Evolutionary conservation across 2,113 vertebrate genomes (phyloP), one percentile per base, ranked within the genome.

Genomic region (Eulacestoma nigropectus): DNA sequence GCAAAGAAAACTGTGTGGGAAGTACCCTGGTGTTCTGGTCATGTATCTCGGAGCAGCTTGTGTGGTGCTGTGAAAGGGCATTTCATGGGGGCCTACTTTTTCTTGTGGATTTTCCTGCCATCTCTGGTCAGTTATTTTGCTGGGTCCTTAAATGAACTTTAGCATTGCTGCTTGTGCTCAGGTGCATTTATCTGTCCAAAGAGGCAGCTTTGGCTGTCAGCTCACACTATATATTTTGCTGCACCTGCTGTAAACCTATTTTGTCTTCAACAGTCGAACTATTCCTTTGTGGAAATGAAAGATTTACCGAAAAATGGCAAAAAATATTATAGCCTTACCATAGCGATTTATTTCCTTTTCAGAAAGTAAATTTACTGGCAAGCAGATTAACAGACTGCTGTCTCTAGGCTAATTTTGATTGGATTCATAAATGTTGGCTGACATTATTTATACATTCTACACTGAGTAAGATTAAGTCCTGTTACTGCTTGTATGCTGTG

Each of bases 361-460:
- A 76, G 84, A 94, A 44, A 69, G 17, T 33, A 70, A 68, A 86
- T 89, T 87, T 89, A 91, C n/a, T 68, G n/a, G 41, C 53, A 85
- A 83, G 53, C 21, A 63, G 47, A 74, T 33, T 23, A 80, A 67
- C 60, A 67, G 35, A 52, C 46, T 81, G 19, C 60, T 93, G 53
- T 84, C 78, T 93, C 42, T 73, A 37, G 56, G 56, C 53, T 93
- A 90, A 93, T 96, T 97, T 94, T 90, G 56, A 78, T 85, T 73
- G 42, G 33, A 84, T 82, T 78, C 14, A 33, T 74, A 72, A 84
- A 68, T 41, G 13, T 76, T 91, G 63, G 35, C 39, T 90, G 73
- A 41, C 18, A 55, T 74, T 90, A 57, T 49, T 64, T 78, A 47
- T 20, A 44, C 41, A 56, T 92, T 81, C 35, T 93, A n/a, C n/a